phyloP scores from a whole-genome alignment of 1,140 invertebrate species.

The Cryptotermes secundus region DNA sequence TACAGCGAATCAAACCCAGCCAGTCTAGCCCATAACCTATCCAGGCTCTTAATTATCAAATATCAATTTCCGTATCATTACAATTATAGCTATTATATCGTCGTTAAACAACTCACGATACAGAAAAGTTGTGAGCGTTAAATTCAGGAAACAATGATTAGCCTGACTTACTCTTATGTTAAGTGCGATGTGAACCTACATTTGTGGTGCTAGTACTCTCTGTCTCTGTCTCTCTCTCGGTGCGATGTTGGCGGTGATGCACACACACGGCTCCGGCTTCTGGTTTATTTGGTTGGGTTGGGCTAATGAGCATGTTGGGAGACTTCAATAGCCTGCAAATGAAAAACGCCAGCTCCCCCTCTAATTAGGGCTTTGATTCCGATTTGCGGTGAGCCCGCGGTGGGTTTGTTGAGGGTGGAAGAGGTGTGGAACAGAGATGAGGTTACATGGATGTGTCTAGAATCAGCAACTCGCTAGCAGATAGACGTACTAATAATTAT shows the following conservation, averaged over 20 bases:
- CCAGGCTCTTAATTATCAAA: too few species aligned
- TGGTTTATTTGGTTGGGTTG: conserved; percentile 21
- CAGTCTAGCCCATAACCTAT: too few species aligned
- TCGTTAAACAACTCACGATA: too few species aligned
- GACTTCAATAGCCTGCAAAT: conserved; percentile 31
- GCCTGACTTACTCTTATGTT: background rate
- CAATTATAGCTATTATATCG: too few species aligned
- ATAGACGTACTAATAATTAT: conserved; percentile 24
- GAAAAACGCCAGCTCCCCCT: conserved; percentile 30
- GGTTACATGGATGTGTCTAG: background rate
- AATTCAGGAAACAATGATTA: too few species aligned
- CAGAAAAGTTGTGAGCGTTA: too few species aligned
- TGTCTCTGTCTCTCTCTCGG: background rate
- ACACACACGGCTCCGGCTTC: background rate
- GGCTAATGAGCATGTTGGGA: conserved; percentile 32
- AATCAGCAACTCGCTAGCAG: background rate
- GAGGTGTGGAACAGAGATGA: conserved; percentile 6
- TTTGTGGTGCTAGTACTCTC: background rate
- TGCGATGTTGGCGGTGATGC: background rate
- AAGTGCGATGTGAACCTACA: background rate
- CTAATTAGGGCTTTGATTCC: conserved; percentile 32
- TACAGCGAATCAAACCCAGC: too few species aligned
- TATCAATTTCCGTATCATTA: too few species aligned
- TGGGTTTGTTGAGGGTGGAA: conserved; percentile 11
- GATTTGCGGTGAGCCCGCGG: conserved; percentile 28